Percentiles rank a stretch among this genome's conserved stretches.
These are phyloP conservation scores for Onchidella celtica DNA, from an alignment of 2,888 invertebrate genomes.

Conservation along the genomic window DNA sequence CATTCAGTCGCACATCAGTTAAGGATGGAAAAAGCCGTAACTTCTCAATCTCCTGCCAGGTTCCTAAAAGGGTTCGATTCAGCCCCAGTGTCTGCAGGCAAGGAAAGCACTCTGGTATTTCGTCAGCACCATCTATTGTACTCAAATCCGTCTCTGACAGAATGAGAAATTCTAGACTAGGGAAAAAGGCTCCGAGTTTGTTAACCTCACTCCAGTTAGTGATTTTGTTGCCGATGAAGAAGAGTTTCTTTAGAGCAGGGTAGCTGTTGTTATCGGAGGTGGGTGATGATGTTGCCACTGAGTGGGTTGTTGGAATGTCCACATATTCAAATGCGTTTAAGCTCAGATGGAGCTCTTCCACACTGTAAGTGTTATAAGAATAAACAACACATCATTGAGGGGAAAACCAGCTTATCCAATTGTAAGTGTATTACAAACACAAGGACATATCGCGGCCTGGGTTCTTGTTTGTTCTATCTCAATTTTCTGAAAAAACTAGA, in stretches of 20 bases:
- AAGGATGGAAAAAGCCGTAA: conserved; percentile 91
- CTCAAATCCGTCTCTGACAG: conserved; percentile 81
- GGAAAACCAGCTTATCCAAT: too few species aligned
- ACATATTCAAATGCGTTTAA: conserved; percentile 86
- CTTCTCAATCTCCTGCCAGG: conserved; percentile 94
- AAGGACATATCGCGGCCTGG: too few species aligned
- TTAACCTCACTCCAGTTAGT: conserved; percentile 91
- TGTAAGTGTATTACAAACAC: too few species aligned
- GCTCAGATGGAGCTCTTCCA: conserved; percentile 95
- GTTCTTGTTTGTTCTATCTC: too few species aligned
- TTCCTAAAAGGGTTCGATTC: conserved; percentile 89
- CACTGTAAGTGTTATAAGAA: conserved; percentile 81
- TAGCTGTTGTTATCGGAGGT: conserved; percentile 81
- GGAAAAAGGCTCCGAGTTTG: conserved; percentile 92
- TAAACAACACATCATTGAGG: too few species aligned
- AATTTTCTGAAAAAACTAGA: too few species aligned
- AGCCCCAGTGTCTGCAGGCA: conserved; percentile 84
- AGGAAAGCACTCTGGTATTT: conserved; percentile 81
- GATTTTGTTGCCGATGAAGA: conserved; percentile 94
- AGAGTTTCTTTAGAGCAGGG: conserved; percentile 87
- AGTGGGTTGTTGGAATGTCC: conserved; percentile 84
- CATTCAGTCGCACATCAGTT: conserved; percentile 91
- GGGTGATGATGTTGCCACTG: conserved; percentile 89
- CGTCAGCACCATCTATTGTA: conserved; percentile 49
- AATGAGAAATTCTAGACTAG: conserved; percentile 90